Evolutionary conservation across 2,888 invertebrate species (phyloP).

Genomic region (Empis livida): DNA sequence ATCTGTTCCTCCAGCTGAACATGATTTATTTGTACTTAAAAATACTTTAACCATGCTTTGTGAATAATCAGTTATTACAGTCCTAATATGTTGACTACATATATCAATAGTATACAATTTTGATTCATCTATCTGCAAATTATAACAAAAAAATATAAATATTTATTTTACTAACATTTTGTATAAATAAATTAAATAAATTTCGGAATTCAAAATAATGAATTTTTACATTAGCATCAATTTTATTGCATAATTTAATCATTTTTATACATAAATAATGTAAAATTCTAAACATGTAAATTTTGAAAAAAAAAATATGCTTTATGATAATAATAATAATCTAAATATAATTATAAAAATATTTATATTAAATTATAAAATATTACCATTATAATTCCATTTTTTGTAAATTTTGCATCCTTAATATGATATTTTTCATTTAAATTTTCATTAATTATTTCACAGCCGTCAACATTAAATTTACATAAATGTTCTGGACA

Average conservation of each 20-base stretch:
- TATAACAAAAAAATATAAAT: neutral
- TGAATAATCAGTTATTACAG: slow-evolving; percentile 29
- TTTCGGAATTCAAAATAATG: too few relatives aligned
- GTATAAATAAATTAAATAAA: too few relatives aligned
- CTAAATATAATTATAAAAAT: neutral
- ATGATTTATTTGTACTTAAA: slow-evolving; percentile 24
- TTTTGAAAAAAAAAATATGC: too few relatives aligned
- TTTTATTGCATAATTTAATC: too few relatives aligned
- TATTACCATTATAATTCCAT: slow-evolving; percentile 27
- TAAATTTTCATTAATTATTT: slow-evolving; percentile 29
- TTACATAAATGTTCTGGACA: slow-evolving; percentile 30
- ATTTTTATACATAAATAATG: too few relatives aligned
- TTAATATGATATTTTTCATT: slow-evolving; percentile 24
- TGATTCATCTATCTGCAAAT: slow-evolving; percentile 18
- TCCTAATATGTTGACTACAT: slow-evolving; percentile 23
- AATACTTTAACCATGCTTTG: slow-evolving; percentile 31
- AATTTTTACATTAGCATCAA: too few relatives aligned
- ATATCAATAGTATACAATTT: slow-evolving; percentile 22
- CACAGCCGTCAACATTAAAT: slow-evolving; percentile 25
- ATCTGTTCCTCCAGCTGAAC: slow-evolving; percentile 7
- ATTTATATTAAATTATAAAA: neutral
- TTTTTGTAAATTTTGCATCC: slow-evolving; percentile 24
- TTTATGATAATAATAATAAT: too few relatives aligned
- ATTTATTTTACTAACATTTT: too few relatives aligned
- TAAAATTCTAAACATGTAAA: too few relatives aligned